Evolutionary conservation across 2,113 vertebrate genomes (phyloP).

Genomic region (Promerops cafer): DNA sequence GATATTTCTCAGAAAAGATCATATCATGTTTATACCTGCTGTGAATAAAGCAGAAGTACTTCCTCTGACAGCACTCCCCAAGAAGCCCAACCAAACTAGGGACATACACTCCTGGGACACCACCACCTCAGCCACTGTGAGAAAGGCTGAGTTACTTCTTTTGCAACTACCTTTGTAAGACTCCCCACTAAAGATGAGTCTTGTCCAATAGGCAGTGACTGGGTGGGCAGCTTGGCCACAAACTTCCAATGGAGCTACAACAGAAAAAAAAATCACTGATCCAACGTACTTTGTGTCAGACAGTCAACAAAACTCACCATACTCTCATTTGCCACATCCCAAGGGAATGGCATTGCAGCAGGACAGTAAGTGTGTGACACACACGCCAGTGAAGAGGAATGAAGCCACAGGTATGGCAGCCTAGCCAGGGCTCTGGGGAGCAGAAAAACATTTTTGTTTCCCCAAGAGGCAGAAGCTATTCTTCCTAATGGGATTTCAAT

Average conservation of each 20-base stretch:
- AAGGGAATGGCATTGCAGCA: not conserved
- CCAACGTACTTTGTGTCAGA: not conserved
- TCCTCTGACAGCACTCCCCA: not conserved
- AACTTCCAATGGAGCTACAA: not conserved
- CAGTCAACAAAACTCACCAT: not conserved
- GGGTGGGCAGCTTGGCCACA: not conserved
- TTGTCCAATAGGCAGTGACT: not conserved
- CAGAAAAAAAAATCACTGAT: not conserved
- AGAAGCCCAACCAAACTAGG: not conserved
- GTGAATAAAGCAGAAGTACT: not conserved
- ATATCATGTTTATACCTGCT: not conserved
- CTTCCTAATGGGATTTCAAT: not conserved
- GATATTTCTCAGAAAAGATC: not conserved
- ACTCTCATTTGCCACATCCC: not conserved
- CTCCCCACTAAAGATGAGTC: not conserved
- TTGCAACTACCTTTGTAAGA: not conserved
- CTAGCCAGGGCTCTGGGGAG: not conserved
- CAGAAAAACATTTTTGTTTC: not conserved
- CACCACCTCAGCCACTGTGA: not conserved
- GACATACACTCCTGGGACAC: not conserved
- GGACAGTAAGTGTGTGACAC: not conserved
- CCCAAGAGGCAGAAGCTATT: not conserved
- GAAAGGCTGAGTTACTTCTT: not conserved
- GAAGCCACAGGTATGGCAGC: not conserved
- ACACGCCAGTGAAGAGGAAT: not conserved